Evolutionary conservation across 2,797 vertebrate species (phyloP), one percentile per base, ranked within the genome.

Genomic region (Propithecus perrieri): DNA sequence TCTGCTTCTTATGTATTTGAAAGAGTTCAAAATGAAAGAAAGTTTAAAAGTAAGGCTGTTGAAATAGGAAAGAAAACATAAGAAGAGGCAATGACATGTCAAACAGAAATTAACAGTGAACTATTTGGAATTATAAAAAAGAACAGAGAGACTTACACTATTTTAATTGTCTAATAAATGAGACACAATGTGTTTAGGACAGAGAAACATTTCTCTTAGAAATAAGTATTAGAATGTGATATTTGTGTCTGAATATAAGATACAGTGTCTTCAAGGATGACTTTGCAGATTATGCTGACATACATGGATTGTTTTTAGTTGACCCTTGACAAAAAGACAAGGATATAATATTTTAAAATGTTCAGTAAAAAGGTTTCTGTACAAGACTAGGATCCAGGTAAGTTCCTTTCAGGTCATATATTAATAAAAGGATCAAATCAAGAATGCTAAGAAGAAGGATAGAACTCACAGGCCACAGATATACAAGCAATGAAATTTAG

Each of bases 1-100:
- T 94, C 11, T 79, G 30, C n/a, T 95, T 96, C 30, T 78, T 65
- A 57, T 53, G 11, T 78, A 81, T 86, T 90, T 95, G 74, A 84
- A 94, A 71, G 81, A 88, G 30, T 20, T 71, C 79, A 89, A 28
- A 80, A n/a, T 74, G 59, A 91, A 89, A 89, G 83, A 83, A 50
- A 90, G 7, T 0, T 87, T 80, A 89, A 74, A 96, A 93, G 22
- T 48, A 78, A 96, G 71, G 80, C 46, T 69, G n/a, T 72, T 75
- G 18, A 96, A 81, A 50, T 48, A 69, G 63, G 24, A 18, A 72
- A 83, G 69, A 57, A 50, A 59, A 59, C 24, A 28, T 38, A 46
- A 85, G 61, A 69, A 93, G 48, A 22, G 67, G 26, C 61, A 88
- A 72, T 71, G 28, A 61, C 57, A 83, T 35, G 5, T 84, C 46